Base-by-base conservation (phyloP, 2,113 vertebrate genomes). In the Spheniscus mendiculus region DNA sequence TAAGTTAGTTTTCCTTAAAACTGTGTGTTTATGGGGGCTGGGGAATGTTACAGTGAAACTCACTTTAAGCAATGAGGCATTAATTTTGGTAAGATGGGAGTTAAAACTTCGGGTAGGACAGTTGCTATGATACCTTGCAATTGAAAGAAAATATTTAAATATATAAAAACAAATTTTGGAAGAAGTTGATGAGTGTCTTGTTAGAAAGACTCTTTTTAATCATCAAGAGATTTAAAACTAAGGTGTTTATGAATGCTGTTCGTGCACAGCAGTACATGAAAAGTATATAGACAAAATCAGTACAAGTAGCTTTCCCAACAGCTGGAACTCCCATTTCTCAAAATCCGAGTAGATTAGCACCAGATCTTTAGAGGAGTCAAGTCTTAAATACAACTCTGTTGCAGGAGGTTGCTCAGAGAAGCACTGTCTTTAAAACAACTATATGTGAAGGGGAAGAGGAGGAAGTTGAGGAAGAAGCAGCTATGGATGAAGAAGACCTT, bases 321-420 rank as follows among this genome's bases (percentile, higher is more conserved):
- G 21, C 10, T 76, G 49, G 30, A 58, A 47, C n/a, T 83, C 23
- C 11, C 2, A 5, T 86, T 63, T 80, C 34, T 80, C 63, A n/a
- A 58, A 81, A 16, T 15, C 34, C 32, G 5, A 93, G 27, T 59
- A 44, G 25, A 38, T 12, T 32, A 88, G 6, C 16, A 44, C 32
- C 8, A 76, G 4, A 13, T 59, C 11, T 19, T 11, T 8, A 47
- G 40, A 59, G 25, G 12, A n/a, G 15, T 82, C 38, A 76, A 21
- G 6, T 49, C 23, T 44, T 92, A 50, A 44, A 63, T 76, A 30
- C 90, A n/a, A 95, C 55, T 90, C 45, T 91, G 34, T 97, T 73
- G 44, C 90, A 99, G 99, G 99, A 99, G 78, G 98, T 99, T 87
- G 99, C 99, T 90, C 98, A 98, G 78, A 98, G 99, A 97, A 99